These are phyloP conservation scores for Darevskia nairensis DNA, from an alignment of 2,797 vertebrate genomes.

Conservation along the genomic window DNA sequence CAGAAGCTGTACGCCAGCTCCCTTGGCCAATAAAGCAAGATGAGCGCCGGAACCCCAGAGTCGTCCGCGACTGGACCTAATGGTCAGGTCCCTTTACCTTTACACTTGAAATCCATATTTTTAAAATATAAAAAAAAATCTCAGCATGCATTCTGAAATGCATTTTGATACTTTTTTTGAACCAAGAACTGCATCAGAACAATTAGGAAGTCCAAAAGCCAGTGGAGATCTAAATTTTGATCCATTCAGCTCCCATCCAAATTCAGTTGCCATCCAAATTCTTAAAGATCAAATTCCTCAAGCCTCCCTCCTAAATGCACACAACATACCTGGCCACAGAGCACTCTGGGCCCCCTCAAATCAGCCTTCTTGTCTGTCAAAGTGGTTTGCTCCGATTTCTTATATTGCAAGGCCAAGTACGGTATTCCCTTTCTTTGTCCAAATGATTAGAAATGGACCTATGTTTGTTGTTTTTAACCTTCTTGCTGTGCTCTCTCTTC, in stretches of 20 bases:
- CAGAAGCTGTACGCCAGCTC: no score
- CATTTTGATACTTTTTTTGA: background rate
- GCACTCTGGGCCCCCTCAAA: background rate
- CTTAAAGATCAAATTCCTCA: background rate
- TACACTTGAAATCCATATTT: no score
- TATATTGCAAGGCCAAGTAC: background rate
- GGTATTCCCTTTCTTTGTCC: conserved; percentile 11
- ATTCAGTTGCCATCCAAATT: background rate
- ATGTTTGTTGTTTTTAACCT: background rate
- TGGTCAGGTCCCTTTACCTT: no score
- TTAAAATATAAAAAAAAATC: no score
- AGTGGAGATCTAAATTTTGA: background rate
- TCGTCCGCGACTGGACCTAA: no score
- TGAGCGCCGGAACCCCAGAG: no score
- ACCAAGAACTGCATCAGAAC: background rate
- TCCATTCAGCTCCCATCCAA: no score
- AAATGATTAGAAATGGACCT: background rate
- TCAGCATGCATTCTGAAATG: background rate
- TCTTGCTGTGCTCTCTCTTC: background rate
- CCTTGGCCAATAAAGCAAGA: no score
- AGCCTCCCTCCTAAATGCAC: background rate
- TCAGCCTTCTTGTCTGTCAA: background rate
- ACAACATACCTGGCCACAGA: background rate
- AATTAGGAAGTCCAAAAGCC: background rate
- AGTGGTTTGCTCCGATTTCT: background rate